These are phyloP conservation scores for Polydrusus pterygomalis DNA, from an alignment of 2,888 invertebrate genomes.

Conservation along the genomic window DNA sequence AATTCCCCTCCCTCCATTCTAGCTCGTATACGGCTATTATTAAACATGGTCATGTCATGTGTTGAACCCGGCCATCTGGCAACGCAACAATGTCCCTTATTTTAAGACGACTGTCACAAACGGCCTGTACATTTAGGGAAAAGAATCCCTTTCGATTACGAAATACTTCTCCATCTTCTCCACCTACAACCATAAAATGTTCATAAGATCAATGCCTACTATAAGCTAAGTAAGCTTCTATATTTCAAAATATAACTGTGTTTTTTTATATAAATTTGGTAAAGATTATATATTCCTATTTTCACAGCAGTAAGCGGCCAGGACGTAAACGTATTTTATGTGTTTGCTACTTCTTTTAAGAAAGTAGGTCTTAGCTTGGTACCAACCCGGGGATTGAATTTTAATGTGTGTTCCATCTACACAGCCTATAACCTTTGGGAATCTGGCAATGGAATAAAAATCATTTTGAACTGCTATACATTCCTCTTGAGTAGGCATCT, in stretches of 20 bases:
- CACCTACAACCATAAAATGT: slow-evolving; percentile 44
- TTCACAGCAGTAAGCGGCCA: too few relatives aligned
- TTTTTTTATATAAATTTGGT: too few relatives aligned
- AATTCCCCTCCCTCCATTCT: slow-evolving; percentile 43
- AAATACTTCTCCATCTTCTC: slow-evolving; percentile 59
- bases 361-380: too few relatives aligned
- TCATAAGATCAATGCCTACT: not conserved
- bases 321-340: too few relatives aligned
- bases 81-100: slow-evolving; percentile 54
- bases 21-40: slow-evolving; percentile 24
- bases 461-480: slow-evolving; percentile 1
- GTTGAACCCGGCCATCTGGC: slow-evolving; percentile 42
- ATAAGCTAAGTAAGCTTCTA: too few relatives aligned
- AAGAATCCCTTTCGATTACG: slow-evolving; percentile 52
- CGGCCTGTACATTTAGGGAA: slow-evolving; percentile 60
- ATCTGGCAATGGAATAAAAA: slow-evolving; percentile 24
- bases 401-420: too few relatives aligned
- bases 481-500: slow-evolving; percentile 20
- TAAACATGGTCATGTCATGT: slow-evolving; percentile 56
- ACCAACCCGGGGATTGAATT: slow-evolving; percentile 35
- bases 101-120: slow-evolving; percentile 57
- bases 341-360: too few relatives aligned
- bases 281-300: too few relatives aligned
- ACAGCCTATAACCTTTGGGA: slow-evolving; percentile 28
- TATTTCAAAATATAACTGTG: too few relatives aligned